Evolutionary conservation across 2,797 vertebrate species (phyloP), one percentile per base, ranked within the genome.

Genomic region (Myotis vivesi): DNA sequence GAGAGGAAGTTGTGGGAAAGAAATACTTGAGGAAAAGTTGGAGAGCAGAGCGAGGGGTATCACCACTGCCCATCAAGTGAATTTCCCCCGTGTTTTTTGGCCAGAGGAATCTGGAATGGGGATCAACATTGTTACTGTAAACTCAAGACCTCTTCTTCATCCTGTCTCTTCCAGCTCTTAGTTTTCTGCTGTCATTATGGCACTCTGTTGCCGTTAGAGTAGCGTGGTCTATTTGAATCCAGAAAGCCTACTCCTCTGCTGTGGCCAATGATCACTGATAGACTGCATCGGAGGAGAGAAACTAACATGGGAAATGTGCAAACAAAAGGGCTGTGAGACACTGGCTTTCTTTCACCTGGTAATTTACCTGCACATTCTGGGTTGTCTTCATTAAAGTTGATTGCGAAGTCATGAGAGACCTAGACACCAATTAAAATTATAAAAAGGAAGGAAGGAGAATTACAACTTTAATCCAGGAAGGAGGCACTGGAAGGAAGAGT

Each of bases 381-480:
- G 95, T 99, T 99, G 98, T 99, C 99, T 98, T 99, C 99, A 84
- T 99, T 99, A 98, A 99, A 99, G 98, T 99, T 99, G 98, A 99
- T 99, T 68, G 99, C 99, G 92, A 99, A 99, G 98, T 99, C 99
- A 88, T 99, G 99, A 69, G 99, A 99, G 85, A 99, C 99, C 99
- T 99, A 97, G 83, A 97, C 53, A 87, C 44, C 96, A 92, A 97
- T 64, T 84, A 91, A 94, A 97, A 85, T 89, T 69, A 93, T 33
- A 95, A 96, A 82, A 93, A 92, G 91, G 91, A 94, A 81, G 76
- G 96, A 84, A 96, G 93, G 83, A 97, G 90, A 97, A 97, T 95
- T 95, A 97, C 3, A 80, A 91, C 23, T 92, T 83, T 91, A 96
- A 96, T 96, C 90, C 68, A 97, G 87, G 95, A 96, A 97, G 96